Evolutionary conservation across 2,113 vertebrate genomes (phyloP), one percentile per base, ranked within the genome.

Genomic region (Mesitornis unicolor): DNA sequence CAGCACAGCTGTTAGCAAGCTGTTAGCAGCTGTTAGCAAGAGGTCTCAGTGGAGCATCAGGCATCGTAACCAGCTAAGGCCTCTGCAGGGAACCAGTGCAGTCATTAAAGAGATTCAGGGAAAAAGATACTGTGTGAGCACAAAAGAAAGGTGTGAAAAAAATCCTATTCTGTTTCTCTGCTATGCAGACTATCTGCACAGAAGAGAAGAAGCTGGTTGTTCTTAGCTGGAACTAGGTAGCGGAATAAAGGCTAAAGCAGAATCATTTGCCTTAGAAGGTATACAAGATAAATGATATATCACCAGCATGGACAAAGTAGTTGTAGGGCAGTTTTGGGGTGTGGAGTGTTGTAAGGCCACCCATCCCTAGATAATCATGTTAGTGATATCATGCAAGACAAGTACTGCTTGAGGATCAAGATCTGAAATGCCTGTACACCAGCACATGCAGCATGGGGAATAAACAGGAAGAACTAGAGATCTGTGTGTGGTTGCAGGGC

Each of bases 211-310:
- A 71, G 43, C 7, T 65, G 13, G 2, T 73, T 74, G 22, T 56
- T 70, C 35, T 81, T 35, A 56, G 42, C 4, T 45, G 19, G 29
- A 82, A 61, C 4, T 25, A 67, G 16, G 24, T 18, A 81, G 36
- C 69, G 1, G 2, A 81, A 71, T 43, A 81, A 76, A 81, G 9
- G 18, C 8, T 77, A 35, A 85, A 50, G 28, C 2, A 0, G 1
- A 57, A 73, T 31, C 6, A 40, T 50, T 82, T 73, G 8, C 26
- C 42, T 68, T 42, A 25, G 25, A 78, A 16, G 10, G 1, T 45
- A 38, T 47, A 11, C 16, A 88, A 70, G 29, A 18, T 43, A 65
- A 77, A 77, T 0, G 1, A 12, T 19, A 40, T 0, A 1, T 63
- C 31, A 42, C 4, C 38, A 90, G 13, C 24, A 73, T 5, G 22